Conservation (phyloP, 2,888 invertebrate genomes). For the Eupelmus urozonus region DNA sequence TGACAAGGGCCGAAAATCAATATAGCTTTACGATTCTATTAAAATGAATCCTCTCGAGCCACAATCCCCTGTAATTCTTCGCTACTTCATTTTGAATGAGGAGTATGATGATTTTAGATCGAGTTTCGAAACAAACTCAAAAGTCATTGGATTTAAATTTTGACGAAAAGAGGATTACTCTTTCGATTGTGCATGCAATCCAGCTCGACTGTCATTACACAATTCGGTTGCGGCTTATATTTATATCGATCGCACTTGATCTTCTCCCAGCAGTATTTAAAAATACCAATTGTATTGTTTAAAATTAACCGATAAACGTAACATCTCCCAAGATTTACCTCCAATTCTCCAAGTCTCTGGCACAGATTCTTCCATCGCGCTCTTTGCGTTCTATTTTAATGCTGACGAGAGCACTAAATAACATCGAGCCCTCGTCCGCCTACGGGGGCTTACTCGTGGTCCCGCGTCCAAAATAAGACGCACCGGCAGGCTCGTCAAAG, state of each 20-base stretch:
- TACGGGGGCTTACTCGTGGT: too few species aligned
- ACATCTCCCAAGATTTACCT: too few species aligned
- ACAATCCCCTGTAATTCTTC: not conserved
- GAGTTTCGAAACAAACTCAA: not conserved
- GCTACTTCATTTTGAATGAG: constrained; percentile 11
- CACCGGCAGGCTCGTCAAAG: not conserved
- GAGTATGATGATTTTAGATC: constrained; percentile 12
- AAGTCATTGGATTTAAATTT: constrained; percentile 28
- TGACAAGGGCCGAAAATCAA: not conserved
- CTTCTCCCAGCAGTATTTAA: too few species aligned
- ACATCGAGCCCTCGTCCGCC: not conserved
- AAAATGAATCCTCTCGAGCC: not conserved
- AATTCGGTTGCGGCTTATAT: too few species aligned
- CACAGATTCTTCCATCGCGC: too few species aligned
- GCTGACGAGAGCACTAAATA: too few species aligned
- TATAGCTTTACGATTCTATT: constrained; percentile 8
- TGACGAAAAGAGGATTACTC: constrained; percentile 36
- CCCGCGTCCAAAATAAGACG: not conserved
- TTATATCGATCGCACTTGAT: too few species aligned
- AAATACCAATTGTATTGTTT: too few species aligned
- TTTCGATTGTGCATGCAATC: constrained; percentile 23
- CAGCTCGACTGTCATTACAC: too few species aligned
- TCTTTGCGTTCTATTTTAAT: too few species aligned
- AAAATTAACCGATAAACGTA: too few species aligned
- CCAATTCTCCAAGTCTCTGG: too few species aligned